Evolutionary conservation across 2,797 vertebrate genomes (phyloP).

Genomic region (Simalia tracyae): DNA sequence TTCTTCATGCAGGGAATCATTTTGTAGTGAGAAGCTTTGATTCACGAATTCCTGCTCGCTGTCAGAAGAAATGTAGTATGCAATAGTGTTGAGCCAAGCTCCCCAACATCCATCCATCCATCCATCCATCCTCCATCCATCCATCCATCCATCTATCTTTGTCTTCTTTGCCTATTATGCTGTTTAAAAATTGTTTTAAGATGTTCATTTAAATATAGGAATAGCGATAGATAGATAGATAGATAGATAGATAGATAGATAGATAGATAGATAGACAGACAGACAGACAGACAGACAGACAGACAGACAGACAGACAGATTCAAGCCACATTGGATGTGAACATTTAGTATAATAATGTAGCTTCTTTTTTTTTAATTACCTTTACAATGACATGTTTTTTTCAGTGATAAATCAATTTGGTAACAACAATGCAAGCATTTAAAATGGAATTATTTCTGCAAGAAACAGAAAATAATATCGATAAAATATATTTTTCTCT

Average conservation of each 20-base stretch:
- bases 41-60: not conserved
- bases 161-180: not conserved
- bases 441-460: not conserved
- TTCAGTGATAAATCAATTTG: slow-evolving; percentile 22
- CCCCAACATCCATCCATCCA: not conserved
- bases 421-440: not conserved
- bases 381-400: slow-evolving; percentile 28
- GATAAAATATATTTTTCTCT: not conserved
- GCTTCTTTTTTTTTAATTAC: slow-evolving; percentile 23
- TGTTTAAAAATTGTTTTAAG: slow-evolving; percentile 24
- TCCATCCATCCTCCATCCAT: too few relatives aligned
- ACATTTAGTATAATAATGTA: not conserved
- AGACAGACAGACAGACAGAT: too few relatives aligned
- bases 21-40: not conserved
- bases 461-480: not conserved
- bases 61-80: not conserved
- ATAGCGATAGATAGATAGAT: too few relatives aligned
- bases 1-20: not conserved
- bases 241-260: too few relatives aligned
- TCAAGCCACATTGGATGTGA: not conserved
- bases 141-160: not conserved
- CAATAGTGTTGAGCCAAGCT: not conserved
- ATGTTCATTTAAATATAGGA: not conserved
- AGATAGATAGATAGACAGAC: too few relatives aligned
- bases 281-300: too few relatives aligned